Evolutionary conservation across 1,140 invertebrate species (phyloP).

Genomic region (Rhynchophorus ferrugineus): DNA sequence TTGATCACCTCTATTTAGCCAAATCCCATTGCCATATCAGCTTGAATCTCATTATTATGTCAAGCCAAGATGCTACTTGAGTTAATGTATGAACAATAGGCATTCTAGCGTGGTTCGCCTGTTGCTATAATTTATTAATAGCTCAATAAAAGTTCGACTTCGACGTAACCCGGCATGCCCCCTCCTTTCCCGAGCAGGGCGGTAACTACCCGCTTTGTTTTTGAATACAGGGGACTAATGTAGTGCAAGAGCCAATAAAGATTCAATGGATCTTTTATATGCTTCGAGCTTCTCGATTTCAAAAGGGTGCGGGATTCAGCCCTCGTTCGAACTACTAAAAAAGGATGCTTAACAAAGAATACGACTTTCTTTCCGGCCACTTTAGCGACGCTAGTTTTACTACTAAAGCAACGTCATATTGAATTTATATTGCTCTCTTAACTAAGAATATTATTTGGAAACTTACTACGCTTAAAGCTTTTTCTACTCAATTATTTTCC

Average conservation of each 20-base stretch:
- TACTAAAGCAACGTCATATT: constrained; percentile 13
- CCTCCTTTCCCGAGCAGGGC: constrained; percentile 2
- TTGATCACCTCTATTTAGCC: constrained; percentile 41
- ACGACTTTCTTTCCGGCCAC: constrained; percentile 23
- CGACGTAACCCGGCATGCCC: constrained; percentile 9
- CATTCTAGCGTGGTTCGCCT: constrained; percentile 37
- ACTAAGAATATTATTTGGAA: not conserved
- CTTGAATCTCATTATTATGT: constrained; percentile 42
- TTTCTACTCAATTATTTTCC: too few relatives aligned
- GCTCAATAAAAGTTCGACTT: constrained; percentile 38
- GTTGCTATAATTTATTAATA: constrained; percentile 44
- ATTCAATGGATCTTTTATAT: constrained; percentile 24
- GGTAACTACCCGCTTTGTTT: constrained; percentile 17
- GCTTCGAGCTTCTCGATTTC: constrained; percentile 17
- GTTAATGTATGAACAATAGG: constrained; percentile 42
- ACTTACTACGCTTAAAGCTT: not conserved
- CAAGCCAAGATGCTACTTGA: constrained; percentile 42
- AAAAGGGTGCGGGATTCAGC: constrained; percentile 16
- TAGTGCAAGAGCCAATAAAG: constrained; percentile 22
- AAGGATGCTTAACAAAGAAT: constrained; percentile 22
- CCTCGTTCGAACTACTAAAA: constrained; percentile 21
- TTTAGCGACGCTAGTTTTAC: constrained; percentile 21
- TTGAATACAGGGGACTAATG: constrained; percentile 21
- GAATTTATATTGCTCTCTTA: constrained; percentile 19
- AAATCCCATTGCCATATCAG: constrained; percentile 42